Evolutionary conservation across 2,113 vertebrate species (phyloP).

Genomic region (Ceyx margarethae): DNA sequence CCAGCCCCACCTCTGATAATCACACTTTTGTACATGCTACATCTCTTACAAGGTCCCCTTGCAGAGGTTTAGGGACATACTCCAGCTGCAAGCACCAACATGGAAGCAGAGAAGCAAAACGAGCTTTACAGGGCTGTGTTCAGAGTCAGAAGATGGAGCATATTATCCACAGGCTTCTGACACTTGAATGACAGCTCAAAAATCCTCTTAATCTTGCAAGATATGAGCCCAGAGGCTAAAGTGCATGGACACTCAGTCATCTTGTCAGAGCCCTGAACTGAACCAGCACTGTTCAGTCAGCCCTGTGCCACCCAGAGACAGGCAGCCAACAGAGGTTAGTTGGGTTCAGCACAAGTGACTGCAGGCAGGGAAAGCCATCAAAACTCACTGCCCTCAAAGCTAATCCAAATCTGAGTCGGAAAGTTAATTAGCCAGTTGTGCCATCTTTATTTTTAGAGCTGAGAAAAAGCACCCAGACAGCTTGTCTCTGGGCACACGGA

Average conservation of each 20-base stretch:
- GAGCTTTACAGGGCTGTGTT: background rate
- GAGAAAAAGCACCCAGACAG: conserved; percentile 37
- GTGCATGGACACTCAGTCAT: background rate
- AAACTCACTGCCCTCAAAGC: conserved; percentile 36
- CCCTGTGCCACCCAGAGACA: background rate
- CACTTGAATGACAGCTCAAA: background rate
- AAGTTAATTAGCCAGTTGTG: conserved; percentile 51
- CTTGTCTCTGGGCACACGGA: background rate
- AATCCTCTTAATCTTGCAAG: conserved; percentile 2
- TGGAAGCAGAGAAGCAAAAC: background rate
- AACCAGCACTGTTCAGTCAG: background rate
- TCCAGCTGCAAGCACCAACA: background rate
- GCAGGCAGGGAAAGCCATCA: conserved; percentile 36
- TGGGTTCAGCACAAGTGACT: conserved; percentile 40
- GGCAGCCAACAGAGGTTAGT: conserved; percentile 6
- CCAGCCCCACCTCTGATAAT: background rate
- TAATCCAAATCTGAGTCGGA: background rate
- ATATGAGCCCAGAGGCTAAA: background rate
- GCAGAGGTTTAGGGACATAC: background rate
- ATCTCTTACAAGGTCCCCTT: fast-evolving
- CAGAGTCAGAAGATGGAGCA: background rate
- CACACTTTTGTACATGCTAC: background rate
- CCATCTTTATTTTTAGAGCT: conserved; percentile 61
- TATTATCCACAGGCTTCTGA: background rate
- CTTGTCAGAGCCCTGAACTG: background rate